phyloP scores from a whole-genome alignment of 2,113 vertebrate genomes.

The Syngnathus scovelli region DNA sequence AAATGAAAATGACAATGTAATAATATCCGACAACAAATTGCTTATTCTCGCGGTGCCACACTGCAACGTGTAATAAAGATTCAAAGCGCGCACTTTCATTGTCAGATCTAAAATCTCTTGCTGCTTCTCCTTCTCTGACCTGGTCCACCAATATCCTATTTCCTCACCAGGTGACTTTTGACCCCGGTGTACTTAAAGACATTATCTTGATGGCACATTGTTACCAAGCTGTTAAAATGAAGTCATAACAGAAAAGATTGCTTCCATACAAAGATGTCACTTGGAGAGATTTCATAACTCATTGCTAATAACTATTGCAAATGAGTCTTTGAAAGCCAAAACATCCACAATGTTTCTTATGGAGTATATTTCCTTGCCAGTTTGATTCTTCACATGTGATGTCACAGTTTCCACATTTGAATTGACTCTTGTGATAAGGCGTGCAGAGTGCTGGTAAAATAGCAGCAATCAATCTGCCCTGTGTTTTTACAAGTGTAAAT shows the following conservation, averaged over 20 bases:
- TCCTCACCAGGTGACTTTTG: background rate
- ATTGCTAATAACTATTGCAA: background rate
- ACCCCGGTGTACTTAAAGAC: background rate
- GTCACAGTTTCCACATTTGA: constrained; percentile 26
- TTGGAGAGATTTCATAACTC: background rate
- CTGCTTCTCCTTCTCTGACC: background rate
- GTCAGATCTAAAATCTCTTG: background rate
- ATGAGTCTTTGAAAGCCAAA: too few species aligned
- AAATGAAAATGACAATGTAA: constrained; percentile 3
- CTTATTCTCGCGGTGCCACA: background rate
- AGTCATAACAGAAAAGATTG: background rate
- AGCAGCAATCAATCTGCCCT: constrained; percentile 41
- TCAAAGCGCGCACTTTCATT: background rate
- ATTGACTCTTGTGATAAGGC: constrained; percentile 45
- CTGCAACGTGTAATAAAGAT: background rate
- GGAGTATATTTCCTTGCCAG: background rate
- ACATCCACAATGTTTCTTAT: background rate
- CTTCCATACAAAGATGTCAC: background rate
- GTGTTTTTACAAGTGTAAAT: constrained; percentile 45
- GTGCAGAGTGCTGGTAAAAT: constrained; percentile 14
- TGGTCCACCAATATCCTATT: background rate
- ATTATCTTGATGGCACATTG: background rate
- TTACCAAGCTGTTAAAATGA: background rate
- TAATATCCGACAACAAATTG: background rate
- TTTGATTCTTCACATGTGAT: constrained; percentile 28